Percentiles rank a stretch among this genome's conserved stretches.
Conservation (phyloP, 2,113 vertebrate species). For the Bostrychus sinensis region DNA sequence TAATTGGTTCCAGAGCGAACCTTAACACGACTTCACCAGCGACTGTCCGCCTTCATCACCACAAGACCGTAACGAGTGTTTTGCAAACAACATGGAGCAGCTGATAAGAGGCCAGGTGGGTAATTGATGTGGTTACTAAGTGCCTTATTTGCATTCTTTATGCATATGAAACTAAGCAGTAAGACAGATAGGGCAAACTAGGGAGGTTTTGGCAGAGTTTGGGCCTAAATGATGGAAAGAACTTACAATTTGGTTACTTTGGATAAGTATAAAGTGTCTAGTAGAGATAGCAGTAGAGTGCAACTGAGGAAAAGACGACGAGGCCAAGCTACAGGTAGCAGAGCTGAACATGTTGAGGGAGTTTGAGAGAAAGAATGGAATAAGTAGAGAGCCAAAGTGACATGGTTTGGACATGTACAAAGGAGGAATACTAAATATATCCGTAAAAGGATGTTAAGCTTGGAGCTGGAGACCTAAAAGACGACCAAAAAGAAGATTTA, state of each 20-base stretch:
- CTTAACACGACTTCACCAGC: constrained; percentile 81
- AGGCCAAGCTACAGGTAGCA: no score
- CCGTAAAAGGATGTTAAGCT: no score
- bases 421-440: no score
- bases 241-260: constrained; percentile 68
- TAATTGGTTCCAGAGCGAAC: constrained; percentile 98
- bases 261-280: constrained; percentile 44
- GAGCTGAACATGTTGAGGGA: no score
- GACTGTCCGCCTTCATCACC: constrained; percentile 87
- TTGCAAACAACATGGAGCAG: constrained; percentile 91
- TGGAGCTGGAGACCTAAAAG: no score
- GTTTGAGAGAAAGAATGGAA: no score
- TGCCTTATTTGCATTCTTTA: constrained; percentile 97
- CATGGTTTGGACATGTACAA: no score
- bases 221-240: constrained; percentile 85
- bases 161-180: constrained; percentile 79
- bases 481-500: no score
- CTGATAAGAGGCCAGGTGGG: constrained; percentile 95
- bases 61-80: constrained; percentile 90
- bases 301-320: no score
- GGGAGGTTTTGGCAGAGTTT: constrained; percentile 36
- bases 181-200: constrained; percentile 76
- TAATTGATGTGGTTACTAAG: constrained; percentile 99
- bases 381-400: no score
- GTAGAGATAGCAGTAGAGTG: no score